These are phyloP conservation scores for Xestia rhomboidea DNA, from an alignment of 2,888 invertebrate genomes.

Conservation along the genomic window DNA sequence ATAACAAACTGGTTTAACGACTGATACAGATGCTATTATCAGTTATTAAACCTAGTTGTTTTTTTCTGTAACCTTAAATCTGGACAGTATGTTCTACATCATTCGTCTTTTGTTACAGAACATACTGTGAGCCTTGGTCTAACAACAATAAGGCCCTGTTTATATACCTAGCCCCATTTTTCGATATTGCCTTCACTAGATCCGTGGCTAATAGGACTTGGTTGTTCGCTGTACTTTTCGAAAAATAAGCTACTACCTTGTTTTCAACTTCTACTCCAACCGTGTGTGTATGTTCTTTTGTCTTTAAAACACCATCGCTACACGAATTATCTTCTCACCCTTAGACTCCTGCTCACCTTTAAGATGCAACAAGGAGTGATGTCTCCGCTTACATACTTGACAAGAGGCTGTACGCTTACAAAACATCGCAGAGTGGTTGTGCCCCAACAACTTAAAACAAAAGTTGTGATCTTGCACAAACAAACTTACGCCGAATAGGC, in stretches of 20 bases:
- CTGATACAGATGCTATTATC: too few species aligned
- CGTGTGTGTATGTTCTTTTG: neutral
- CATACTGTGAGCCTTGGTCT: neutral
- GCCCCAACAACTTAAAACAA: neutral
- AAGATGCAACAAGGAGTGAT: neutral
- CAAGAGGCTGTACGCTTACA: neutral
- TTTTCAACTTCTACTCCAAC: neutral
- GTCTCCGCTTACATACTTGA: neutral
- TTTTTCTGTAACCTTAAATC: neutral
- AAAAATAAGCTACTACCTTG: neutral
- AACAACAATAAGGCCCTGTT: neutral
- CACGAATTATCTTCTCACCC: neutral
- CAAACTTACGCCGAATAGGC: constrained; percentile 1
- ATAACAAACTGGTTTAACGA: too few species aligned
- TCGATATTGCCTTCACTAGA: neutral
- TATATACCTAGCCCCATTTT: neutral
- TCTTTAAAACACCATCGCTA: neutral
- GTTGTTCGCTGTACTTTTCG: neutral
- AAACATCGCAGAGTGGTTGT: constrained; percentile 5
- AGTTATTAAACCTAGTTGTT: constrained; percentile 1
- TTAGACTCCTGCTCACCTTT: constrained; percentile 2
- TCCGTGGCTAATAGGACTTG: neutral
- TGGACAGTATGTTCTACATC: neutral
- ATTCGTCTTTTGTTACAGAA: too few species aligned
- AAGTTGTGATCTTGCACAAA: constrained; percentile 5